phyloP scores from a whole-genome alignment of 2,888 invertebrate species.

The Frankliniella intonsa region DNA sequence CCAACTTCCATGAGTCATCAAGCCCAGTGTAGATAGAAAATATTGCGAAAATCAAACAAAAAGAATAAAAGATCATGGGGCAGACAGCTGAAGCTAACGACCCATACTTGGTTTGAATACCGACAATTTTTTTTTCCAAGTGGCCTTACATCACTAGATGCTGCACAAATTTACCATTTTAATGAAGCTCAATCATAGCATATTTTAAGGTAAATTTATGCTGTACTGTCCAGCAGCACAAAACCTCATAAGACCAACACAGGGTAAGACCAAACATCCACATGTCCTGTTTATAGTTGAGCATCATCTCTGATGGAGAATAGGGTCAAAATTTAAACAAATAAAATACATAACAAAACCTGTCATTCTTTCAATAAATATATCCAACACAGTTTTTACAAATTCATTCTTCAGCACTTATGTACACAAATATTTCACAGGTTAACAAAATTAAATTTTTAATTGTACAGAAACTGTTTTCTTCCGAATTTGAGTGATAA shows the following conservation, averaged over 20 bases:
- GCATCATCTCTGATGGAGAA: neutral
- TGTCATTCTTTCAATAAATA: neutral
- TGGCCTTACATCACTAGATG: neutral
- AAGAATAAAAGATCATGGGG: neutral
- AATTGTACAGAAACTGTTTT: neutral
- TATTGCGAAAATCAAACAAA: neutral
- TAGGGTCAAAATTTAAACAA: neutral
- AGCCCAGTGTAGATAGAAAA: neutral
- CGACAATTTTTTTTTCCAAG: neutral
- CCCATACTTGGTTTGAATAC: neutral
- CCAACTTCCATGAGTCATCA: neutral
- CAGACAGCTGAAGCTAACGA: neutral
- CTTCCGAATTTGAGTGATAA: no score
- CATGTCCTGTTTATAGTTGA: no score
- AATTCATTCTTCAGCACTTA: neutral
- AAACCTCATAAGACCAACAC: neutral
- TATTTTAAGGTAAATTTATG: neutral
- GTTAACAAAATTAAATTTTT: neutral
- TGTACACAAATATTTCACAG: neutral
- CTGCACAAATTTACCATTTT: neutral
- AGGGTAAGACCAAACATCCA: neutral
- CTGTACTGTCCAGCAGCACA: conserved; percentile 21
- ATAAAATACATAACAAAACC: neutral
- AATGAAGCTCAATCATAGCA: neutral
- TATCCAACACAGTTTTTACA: neutral